phyloP scores from a whole-genome alignment of 1,140 invertebrate genomes.

The Archegozetes longisetosus region DNA sequence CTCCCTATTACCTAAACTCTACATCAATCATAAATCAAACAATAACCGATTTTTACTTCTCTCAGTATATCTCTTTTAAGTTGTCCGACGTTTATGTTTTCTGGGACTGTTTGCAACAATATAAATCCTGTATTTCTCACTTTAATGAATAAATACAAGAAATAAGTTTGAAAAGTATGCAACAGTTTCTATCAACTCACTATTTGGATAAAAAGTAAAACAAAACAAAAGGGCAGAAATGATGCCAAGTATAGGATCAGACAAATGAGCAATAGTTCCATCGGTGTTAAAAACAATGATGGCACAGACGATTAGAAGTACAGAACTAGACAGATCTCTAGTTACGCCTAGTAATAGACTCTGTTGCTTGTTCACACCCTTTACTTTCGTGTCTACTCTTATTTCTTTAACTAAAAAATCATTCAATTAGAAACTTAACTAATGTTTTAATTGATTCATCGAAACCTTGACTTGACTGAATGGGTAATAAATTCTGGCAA shows the following conservation, averaged over 20 bases:
- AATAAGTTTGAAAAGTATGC: too few relatives aligned
- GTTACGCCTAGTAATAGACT: neutral
- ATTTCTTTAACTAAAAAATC: too few relatives aligned
- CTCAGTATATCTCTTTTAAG: constrained; percentile 44
- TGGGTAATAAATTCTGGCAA: neutral
- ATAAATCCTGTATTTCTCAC: constrained; percentile 61
- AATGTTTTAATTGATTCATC: too few relatives aligned
- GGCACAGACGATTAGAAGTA: neutral
- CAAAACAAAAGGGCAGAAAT: constrained; percentile 6
- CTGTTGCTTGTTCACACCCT: neutral
- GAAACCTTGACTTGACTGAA: neutral
- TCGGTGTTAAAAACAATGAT: neutral
- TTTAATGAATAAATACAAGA: too few relatives aligned
- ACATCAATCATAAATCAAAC: constrained; percentile 18
- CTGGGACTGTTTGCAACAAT: constrained; percentile 60
- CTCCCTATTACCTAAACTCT: constrained; percentile 1
- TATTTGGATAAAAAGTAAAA: constrained; percentile 9
- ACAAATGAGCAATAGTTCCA: neutral
- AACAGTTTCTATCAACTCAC: too few relatives aligned
- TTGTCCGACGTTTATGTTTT: constrained; percentile 63
- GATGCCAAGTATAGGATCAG: constrained; percentile 8
- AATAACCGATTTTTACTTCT: neutral
- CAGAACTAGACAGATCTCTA: neutral
- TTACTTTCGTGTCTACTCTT: neutral
- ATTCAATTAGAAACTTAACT: too few relatives aligned